Conservation (phyloP, 2,113 vertebrate genomes). For the Pygoscelis adeliae region DNA sequence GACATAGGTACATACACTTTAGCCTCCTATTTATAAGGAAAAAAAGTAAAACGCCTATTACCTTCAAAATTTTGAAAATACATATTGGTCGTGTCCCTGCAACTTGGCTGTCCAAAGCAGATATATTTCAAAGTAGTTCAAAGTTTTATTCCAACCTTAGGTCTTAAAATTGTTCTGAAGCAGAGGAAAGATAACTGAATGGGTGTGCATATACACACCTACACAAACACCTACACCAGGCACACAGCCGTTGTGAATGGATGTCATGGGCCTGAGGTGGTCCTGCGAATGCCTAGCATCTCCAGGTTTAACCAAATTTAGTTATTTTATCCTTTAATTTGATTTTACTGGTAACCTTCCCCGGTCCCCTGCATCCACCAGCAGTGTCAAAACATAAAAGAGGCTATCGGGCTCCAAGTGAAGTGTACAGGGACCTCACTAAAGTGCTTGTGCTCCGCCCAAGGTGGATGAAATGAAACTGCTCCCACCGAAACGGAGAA, state of each 20-base stretch:
- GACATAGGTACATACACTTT: not conserved
- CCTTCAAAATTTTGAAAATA: not conserved
- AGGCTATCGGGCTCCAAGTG: not conserved
- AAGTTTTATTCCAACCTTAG: not conserved
- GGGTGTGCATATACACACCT: too few species aligned
- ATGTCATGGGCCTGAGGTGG: not conserved
- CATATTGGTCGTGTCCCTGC: not conserved
- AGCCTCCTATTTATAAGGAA: not conserved
- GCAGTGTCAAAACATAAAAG: not conserved
- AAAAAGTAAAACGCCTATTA: not conserved
- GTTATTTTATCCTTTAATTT: not conserved
- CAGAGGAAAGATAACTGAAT: not conserved
- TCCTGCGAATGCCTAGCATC: not conserved
- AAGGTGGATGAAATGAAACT: not conserved
- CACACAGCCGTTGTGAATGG: accelerated
- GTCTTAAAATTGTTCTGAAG: not conserved
- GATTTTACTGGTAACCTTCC: not conserved
- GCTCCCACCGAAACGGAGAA: not conserved
- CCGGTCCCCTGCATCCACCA: not conserved
- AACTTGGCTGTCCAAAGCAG: not conserved
- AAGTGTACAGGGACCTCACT: not conserved
- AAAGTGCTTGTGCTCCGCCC: not conserved
- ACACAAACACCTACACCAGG: not conserved
- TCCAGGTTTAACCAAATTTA: not conserved
- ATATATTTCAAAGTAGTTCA: not conserved